A percentile compares a stretch with the other conserved stretches of the same genome.
These are phyloP conservation scores for Megathymus violae DNA, from an alignment of 1,140 invertebrate genomes.

Conservation along the genomic window DNA sequence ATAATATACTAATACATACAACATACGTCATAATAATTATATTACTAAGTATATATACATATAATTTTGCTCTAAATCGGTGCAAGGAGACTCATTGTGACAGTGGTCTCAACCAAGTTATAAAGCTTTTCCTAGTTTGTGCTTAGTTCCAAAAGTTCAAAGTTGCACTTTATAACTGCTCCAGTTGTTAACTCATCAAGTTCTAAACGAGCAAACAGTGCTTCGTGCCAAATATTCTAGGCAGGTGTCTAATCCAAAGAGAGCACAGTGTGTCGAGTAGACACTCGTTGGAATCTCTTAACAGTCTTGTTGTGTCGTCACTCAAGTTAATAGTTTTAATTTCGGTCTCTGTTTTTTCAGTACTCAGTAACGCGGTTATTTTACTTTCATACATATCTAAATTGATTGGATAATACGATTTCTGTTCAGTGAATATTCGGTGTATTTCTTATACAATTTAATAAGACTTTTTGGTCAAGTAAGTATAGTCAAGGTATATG, in stretches of 20 bases:
- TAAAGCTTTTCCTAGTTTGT: neutral
- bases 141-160: constrained; percentile 10
- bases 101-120: neutral
- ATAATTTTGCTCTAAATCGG: too few species aligned
- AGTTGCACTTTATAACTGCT: constrained; percentile 24
- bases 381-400: too few species aligned
- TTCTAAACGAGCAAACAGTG: constrained; percentile 30
- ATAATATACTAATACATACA: too few species aligned
- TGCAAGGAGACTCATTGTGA: too few species aligned
- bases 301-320: constrained; percentile 53
- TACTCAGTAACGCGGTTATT: too few species aligned
- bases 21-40: too few species aligned
- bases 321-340: constrained; percentile 24
- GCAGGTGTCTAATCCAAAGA: constrained; percentile 45
- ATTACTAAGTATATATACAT: too few species aligned
- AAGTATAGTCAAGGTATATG: too few species aligned
- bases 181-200: constrained; percentile 29
- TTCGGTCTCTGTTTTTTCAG: neutral
- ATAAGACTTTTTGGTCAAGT: too few species aligned
- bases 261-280: constrained; percentile 47
- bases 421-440: too few species aligned
- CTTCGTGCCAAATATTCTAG: constrained; percentile 39
- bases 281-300: constrained; percentile 50
- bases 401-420: too few species aligned
- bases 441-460: too few species aligned